These are phyloP conservation scores for Seira musarum DNA, from an alignment of 2,888 invertebrate genomes.

Conservation along the genomic window DNA sequence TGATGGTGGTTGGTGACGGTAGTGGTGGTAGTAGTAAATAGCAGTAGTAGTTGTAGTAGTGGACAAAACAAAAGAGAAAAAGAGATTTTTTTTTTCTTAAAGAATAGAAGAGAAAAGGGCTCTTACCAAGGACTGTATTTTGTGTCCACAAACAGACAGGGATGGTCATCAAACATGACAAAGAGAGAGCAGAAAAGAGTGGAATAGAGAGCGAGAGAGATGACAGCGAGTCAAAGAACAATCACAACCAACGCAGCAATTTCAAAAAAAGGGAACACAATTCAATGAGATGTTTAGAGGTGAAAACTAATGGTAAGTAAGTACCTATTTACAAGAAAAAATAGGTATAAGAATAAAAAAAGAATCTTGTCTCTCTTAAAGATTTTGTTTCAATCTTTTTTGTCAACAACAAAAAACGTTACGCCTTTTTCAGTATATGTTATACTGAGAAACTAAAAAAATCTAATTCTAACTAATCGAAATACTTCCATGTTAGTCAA, in stretches of 20 bases:
- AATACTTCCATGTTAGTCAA: not conserved
- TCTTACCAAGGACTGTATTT: constrained; percentile 66
- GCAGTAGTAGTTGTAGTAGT: not conserved
- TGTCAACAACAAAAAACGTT: not conserved
- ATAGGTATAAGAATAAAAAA: constrained; percentile 8
- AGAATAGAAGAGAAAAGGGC: constrained; percentile 57
- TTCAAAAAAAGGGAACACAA: constrained; percentile 67
- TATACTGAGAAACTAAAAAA: not conserved
- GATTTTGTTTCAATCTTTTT: not conserved
- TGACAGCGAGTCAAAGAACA: constrained; percentile 61
- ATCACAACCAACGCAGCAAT: constrained; percentile 68
- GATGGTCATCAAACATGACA: constrained; percentile 64
- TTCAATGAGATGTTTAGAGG: constrained; percentile 58
- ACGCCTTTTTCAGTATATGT: not conserved
- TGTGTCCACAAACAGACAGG: constrained; percentile 59
- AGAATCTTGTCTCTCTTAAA: not conserved
- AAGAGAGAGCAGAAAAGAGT: constrained; percentile 63
- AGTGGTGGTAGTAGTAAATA: no score
- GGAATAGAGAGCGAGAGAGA: constrained; percentile 44
- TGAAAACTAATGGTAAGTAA: not conserved
- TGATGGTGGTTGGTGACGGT: no score
- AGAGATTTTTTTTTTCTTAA: constrained; percentile 18
- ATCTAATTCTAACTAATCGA: not conserved
- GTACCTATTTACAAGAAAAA: constrained; percentile 16
- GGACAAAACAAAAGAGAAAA: constrained; percentile 14